Evolutionary conservation across 2,888 invertebrate genomes (phyloP).

Genomic region (Mayetiola destructor): DNA sequence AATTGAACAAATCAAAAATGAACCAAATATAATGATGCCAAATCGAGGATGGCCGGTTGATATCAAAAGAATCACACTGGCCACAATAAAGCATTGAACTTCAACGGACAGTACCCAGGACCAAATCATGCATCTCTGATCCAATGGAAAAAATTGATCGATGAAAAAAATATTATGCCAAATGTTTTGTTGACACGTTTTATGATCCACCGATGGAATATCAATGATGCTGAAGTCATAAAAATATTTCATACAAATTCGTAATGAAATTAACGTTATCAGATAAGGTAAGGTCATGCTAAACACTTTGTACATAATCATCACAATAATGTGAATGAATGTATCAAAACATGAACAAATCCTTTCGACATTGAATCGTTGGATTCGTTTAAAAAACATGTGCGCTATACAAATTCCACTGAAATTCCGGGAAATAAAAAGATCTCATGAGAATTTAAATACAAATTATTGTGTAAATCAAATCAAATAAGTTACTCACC

Average conservation of each 20-base stretch:
- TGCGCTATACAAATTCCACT: slow-evolving; percentile 47
- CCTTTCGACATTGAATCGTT: slow-evolving; percentile 37
- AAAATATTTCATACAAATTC: slow-evolving; percentile 37
- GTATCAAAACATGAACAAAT: slow-evolving; percentile 37
- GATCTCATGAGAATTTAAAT: background rate
- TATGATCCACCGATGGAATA: slow-evolving; percentile 41
- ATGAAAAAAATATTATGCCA: slow-evolving; percentile 50
- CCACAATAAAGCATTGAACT: slow-evolving; percentile 56
- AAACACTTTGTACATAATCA: slow-evolving; percentile 39
- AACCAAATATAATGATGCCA: slow-evolving; percentile 29
- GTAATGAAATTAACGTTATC: slow-evolving; percentile 40
- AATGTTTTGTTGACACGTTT: slow-evolving; percentile 44
- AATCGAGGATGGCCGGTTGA: slow-evolving; percentile 36
- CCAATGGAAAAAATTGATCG: slow-evolving; percentile 42
- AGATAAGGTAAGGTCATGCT: slow-evolving; percentile 48
- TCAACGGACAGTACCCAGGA: slow-evolving; percentile 68
- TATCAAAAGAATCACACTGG: slow-evolving; percentile 48
- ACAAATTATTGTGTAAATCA: background rate
- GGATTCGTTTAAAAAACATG: slow-evolving; percentile 44
- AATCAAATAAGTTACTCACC: slow-evolving; percentile 32
- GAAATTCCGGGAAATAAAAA: slow-evolving; percentile 21
- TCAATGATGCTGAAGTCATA: slow-evolving; percentile 36
- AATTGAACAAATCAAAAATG: slow-evolving; percentile 36
- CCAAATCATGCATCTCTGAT: slow-evolving; percentile 60
- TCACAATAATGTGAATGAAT: slow-evolving; percentile 38